Evolutionary conservation across 2,113 vertebrate genomes (phyloP), one percentile per base, ranked within the genome.

Genomic region (Otis tarda): DNA sequence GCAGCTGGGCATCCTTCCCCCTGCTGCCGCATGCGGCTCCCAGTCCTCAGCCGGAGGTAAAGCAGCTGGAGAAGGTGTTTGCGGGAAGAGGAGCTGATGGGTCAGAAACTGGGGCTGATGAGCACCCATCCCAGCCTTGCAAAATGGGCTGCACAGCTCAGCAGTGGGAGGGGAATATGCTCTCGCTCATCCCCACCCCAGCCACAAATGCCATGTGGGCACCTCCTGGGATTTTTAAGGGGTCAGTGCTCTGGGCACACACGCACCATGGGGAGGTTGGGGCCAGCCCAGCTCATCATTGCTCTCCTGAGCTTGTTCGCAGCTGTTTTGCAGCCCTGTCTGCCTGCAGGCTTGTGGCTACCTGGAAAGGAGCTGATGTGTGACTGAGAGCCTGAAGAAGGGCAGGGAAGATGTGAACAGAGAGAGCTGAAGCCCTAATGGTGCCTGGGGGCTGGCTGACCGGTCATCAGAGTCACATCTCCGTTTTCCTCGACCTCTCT

Each of bases 121-220:
- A 52, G 35, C 12, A 2, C 30, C 71, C 67, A 55, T 52, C 60
- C 59, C 59, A 31, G 39, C 35, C 35, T 33, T 11, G 0, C 43
- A 7, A 8, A 45, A 8, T 1, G 56, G 31, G 30, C 81, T 53
- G 50, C 22, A 1, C 0, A 0, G 41, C 61, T 28, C 3, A 0
- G 73, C 39, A 20, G 2, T 1, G 37, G 10, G 8, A 77, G 30
- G 68, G 33, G 41, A 87, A 63, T 19, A 16, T 17, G 56, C 35
- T 57, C 39, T 16, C 0, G 0, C 35, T 91, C 59, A 5, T 35
- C 39, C 10, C 63, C 10, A 4, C 8, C 18, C 33, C 2, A 3
- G 31, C 30, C 47, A 10, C 16, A 0, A 1, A 24, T 18, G 30
- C 6, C 9, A 8, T 1, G 0, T 3, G n/a, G 64, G 60, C 27